phyloP scores from a whole-genome alignment of 2,888 invertebrate genomes.

The Nephrotoma appendiculata region DNA sequence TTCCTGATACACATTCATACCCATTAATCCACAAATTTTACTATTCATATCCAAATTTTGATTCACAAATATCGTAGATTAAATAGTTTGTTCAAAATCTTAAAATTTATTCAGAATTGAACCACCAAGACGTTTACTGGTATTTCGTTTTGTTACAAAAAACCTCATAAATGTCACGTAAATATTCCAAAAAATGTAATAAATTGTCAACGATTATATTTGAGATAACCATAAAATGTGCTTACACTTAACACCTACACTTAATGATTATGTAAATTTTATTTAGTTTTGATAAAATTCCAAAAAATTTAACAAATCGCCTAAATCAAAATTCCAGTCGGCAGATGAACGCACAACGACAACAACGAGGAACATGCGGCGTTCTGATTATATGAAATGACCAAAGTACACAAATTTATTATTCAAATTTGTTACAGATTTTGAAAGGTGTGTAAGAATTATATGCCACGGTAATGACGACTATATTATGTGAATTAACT shows the following conservation, averaged over 20 bases:
- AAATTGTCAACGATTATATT: constrained; percentile 1
- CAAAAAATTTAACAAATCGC: not conserved
- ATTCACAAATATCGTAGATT: no score
- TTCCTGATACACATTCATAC: no score
- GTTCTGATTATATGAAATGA: not conserved
- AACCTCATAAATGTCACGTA: not conserved
- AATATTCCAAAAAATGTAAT: not conserved
- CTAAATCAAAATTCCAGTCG: not conserved
- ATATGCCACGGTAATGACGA: not conserved
- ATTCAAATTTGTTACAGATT: not conserved
- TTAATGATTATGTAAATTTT: not conserved
- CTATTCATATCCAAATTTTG: no score
- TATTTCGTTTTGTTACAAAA: not conserved
- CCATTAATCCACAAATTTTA: no score
- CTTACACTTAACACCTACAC: constrained; percentile 1
- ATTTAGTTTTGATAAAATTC: not conserved
- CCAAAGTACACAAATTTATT: not conserved
- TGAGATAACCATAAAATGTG: not conserved
- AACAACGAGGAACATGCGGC: not conserved
- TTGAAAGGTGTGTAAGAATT: not conserved
- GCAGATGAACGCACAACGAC: not conserved
- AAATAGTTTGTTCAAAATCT: no score
- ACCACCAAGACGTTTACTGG: not conserved
- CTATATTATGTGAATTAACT: not conserved
- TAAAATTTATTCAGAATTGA: not conserved